Percentiles rank a stretch among this genome's conserved stretches.
Evolutionary conservation across 2,113 vertebrate species (phyloP).

Genomic region (Phyllopteryx taeniolatus): DNA sequence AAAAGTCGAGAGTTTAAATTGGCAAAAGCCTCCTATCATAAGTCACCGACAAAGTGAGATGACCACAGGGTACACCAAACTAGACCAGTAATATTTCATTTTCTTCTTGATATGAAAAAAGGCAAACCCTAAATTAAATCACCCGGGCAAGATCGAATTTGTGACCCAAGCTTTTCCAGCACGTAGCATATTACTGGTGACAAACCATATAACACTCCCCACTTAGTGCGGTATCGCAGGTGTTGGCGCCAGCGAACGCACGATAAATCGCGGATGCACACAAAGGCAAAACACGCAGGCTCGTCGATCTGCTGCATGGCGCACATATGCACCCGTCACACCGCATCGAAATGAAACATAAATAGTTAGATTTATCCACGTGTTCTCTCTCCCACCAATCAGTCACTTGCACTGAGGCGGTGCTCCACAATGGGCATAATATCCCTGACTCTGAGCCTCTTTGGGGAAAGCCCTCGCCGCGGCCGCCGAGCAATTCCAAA

Average conservation of each 20-base stretch:
- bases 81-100: neutral
- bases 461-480: conserved; percentile 63
- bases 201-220: conserved; percentile 24
- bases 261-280: conserved; percentile 4
- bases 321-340: conserved; percentile 25
- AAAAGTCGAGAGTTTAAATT: neutral
- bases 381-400: conserved; percentile 26
- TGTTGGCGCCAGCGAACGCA: conserved; percentile 8
- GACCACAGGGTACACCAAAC: neutral
- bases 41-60: neutral
- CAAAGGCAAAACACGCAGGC: conserved; percentile 11
- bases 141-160: conserved; percentile 8
- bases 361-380: neutral
- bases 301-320: conserved; percentile 2
- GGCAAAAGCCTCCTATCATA: neutral
- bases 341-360: conserved; percentile 21
- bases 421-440: conserved; percentile 57
- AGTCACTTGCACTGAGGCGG: conserved; percentile 48
- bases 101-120: conserved; percentile 1
- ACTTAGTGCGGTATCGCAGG: conserved; percentile 23
- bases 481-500: conserved; percentile 70
- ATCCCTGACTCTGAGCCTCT: conserved; percentile 59
- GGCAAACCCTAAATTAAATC: neutral
- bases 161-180: conserved; percentile 2
- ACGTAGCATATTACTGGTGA: conserved; percentile 27